A percentile compares a stretch with the other conserved stretches of the same genome.
phyloP scores from a whole-genome alignment of 2,888 invertebrate genomes.

The Scaptodrosophila latifasciaeformis region DNA sequence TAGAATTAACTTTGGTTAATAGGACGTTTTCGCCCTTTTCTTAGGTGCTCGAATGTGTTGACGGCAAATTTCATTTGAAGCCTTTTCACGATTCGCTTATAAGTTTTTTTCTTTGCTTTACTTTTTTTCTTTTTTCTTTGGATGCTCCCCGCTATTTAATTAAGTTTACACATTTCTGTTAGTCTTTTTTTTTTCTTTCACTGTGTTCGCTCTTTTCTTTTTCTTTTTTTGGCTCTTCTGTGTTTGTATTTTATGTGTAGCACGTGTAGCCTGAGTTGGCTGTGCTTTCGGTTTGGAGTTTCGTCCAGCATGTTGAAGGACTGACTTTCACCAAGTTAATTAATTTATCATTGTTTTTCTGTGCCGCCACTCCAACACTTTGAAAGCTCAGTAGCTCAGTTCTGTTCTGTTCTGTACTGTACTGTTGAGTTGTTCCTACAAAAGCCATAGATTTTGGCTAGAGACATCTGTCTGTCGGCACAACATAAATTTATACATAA shows the following conservation, averaged over 20 bases:
- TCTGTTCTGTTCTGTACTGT: too few relatives aligned
- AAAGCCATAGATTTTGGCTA: constrained; percentile 41
- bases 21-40: too few relatives aligned
- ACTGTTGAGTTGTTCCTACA: constrained; percentile 10
- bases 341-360: constrained; percentile 61
- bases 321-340: constrained; percentile 32
- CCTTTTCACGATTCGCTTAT: constrained; percentile 8
- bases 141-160: constrained; percentile 32
- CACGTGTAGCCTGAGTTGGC: too few relatives aligned
- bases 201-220: constrained; percentile 1
- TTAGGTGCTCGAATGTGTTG: neutral
- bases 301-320: constrained; percentile 7
- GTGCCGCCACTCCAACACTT: neutral
- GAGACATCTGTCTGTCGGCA: constrained; percentile 27
- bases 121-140: constrained; percentile 6
- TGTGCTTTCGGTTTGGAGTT: constrained; percentile 13
- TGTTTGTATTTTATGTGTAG: constrained; percentile 13
- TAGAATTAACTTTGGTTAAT: too few relatives aligned
- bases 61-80: constrained; percentile 4
- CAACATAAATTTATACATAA: constrained; percentile 26
- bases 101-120: neutral
- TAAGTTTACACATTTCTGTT: constrained; percentile 40
- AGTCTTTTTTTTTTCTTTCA: neutral
- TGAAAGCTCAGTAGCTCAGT: too few relatives aligned
- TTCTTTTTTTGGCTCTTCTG: constrained; percentile 6